Conservation (phyloP, 2,797 vertebrate species). For the Propithecus perrieri region DNA sequence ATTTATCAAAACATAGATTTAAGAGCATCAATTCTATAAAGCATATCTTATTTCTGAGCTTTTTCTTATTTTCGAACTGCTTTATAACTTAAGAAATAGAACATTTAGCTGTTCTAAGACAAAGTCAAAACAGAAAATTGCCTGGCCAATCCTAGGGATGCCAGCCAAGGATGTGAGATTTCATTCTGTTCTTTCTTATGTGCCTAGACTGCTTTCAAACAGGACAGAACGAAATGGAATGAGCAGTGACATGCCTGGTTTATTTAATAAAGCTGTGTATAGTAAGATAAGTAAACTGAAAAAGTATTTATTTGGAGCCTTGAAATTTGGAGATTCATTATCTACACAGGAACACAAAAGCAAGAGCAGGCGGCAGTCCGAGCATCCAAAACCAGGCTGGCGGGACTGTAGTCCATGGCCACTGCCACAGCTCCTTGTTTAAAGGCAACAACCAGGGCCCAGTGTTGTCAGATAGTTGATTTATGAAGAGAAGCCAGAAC, state of each 20-base stretch:
- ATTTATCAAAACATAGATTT: slow-evolving; percentile 1
- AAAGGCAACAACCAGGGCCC: too few relatives aligned
- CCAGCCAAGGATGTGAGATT: neutral
- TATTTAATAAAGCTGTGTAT: neutral
- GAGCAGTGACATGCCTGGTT: neutral
- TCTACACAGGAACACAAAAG: neutral
- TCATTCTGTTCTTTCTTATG: neutral
- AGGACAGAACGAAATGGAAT: neutral
- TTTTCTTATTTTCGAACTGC: slow-evolving; percentile 34
- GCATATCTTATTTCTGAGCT: neutral
- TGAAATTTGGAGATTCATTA: slow-evolving; percentile 16
- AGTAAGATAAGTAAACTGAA: neutral
- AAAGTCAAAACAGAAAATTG: slow-evolving; percentile 32
- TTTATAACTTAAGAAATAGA: neutral
- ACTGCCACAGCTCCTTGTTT: neutral
- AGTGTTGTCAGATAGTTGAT: neutral
- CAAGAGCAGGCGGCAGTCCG: neutral
- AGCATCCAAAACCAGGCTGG: neutral
- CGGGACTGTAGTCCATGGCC: neutral
- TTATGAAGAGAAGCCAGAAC: neutral
- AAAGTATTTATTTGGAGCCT: neutral
- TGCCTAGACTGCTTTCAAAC: neutral
- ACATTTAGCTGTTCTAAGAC: slow-evolving; percentile 3
- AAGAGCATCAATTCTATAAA: neutral
- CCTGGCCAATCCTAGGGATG: neutral